Evolutionary conservation across 2,888 invertebrate species (phyloP), one percentile per base, ranked within the genome.

Genomic region (Myopa testacea): DNA sequence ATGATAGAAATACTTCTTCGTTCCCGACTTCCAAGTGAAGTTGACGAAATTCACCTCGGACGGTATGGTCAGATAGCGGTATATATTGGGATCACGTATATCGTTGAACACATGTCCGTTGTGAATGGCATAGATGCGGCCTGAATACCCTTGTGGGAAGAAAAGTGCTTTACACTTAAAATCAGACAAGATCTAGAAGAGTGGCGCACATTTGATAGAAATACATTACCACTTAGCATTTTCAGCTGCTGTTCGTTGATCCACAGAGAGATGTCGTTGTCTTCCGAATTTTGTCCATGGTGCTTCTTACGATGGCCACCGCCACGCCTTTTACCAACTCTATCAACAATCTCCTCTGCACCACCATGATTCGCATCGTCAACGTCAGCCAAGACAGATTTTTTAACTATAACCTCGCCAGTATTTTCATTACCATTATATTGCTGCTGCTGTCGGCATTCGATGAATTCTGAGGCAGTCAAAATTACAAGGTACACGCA

Each of bases 161-260:
- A 87, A 87, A 45, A 87, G 83, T 55, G 86, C 87, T 87, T 80
- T 77, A 81, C 78, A 78, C 72, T 78, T 76, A 76, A 65, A 78
- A 75, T 79, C 74, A 79, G 78, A 73, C 63, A 19, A 78, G 73
- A 45, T 75, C 72, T 34, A 70, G 19, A 6, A 12, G 58, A 75
- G 26, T 37, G 12, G 16, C 12, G 34, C 55, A 19, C 72, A 50
- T 78, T 73, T 55, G 76, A 60, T 75, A 60, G 75, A 69, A 74
- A 80, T 79, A 81, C 80, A 79, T 91, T 88, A 96, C 96, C 96
- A 89, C 95, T 96, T 85, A 96, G 94, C 93, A 95, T 94, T 90
- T 96, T 94, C 76, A 97, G 95, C 91, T 97, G 96, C 83, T 95
- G 94, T 87, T 95, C 95, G 88, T 96, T 96, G 85, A 97, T 96